Base-by-base conservation (phyloP, 2,113 vertebrate genomes). In the Onychostoma macrolepis region DNA sequence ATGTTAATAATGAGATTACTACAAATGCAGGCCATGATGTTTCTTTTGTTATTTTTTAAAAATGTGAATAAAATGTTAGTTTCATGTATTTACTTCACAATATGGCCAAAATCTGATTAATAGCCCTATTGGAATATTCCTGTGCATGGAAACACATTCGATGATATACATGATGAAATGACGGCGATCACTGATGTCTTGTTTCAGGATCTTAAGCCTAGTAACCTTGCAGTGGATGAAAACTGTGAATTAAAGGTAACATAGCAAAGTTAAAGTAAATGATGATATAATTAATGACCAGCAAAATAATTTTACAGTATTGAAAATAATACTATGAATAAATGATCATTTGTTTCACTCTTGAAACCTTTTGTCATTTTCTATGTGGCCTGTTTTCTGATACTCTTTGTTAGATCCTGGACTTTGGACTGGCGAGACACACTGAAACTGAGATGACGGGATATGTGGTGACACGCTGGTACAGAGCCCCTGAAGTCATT, bases 381-480 rank as follows among this genome's bases (percentile, higher is more conserved):
- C 8, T 3, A 82, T 28, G 41, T 45, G 43, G 43, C 19, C 26
- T 65, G 41, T 17, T 84, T 58, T 56, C 28, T 41, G 30, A 41
- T 33, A 41, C 69, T 41, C 17, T 61, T 71, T 36, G 19, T 58
- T 72, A 96, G 96, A 96, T 96, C 77, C 89, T 96, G 90, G 96
- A 96, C 89, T 96, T 96, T 88, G 96, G 96, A n/a, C 89, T 96
- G 82, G 96, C 96, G 0, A 91, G 96, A 81, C 96, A 95, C 24
- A 91, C 94, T 0, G 96, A 96, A 89, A 93, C 85, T 50, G 96
- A 96, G 85, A 96, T 96, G 96, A 96, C 96, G 0, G 96, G 96
- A 21, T 96, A 96, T 41, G 96, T 96, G 7, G 95, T 96, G 83
- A 96, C 96, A 0, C 94, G 96, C 56, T 96, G 96, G 96, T 96